Percentiles rank a stretch among this genome's conserved stretches.
These are phyloP conservation scores for Rhincodon typus DNA, from an alignment of 2,797 vertebrate genomes.

Conservation along the genomic window DNA sequence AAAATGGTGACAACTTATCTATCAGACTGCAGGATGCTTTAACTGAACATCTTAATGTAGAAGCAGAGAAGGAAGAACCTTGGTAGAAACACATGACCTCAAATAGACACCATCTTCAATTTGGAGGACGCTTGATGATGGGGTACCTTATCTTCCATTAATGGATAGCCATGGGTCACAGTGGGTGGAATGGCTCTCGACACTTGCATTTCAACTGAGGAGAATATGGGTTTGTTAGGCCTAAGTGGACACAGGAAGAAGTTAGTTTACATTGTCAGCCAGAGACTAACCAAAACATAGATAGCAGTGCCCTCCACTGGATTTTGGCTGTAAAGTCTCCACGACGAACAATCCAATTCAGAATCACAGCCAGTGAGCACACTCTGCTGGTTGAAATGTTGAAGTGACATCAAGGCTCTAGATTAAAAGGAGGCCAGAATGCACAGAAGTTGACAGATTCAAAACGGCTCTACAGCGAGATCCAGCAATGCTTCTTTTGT, in stretches of 20 bases:
- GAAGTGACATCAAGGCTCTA: not conserved
- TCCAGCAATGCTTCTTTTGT: not conserved
- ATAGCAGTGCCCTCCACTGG: not conserved
- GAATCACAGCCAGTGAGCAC: not conserved
- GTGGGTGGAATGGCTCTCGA: not conserved
- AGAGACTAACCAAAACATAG: not conserved
- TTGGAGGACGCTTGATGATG: not conserved
- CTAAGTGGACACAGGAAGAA: not conserved
- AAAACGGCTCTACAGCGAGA: not conserved
- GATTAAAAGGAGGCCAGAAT: not conserved
- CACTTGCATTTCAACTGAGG: not conserved
- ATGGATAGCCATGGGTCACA: not conserved
- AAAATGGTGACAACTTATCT: not conserved
- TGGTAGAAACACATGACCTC: not conserved
- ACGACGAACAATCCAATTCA: not conserved
- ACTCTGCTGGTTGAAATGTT: not conserved
- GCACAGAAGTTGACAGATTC: not conserved
- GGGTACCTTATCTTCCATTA: no score
- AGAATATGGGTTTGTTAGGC: not conserved
- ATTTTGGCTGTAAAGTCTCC: not conserved
- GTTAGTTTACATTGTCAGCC: no score
- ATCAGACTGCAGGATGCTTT: not conserved
- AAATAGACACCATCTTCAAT: not conserved
- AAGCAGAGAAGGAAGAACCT: not conserved
- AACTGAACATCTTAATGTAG: not conserved